Conservation (phyloP, 2,888 invertebrate genomes). For the Pseudococcus jackbeardsleyi region DNA sequence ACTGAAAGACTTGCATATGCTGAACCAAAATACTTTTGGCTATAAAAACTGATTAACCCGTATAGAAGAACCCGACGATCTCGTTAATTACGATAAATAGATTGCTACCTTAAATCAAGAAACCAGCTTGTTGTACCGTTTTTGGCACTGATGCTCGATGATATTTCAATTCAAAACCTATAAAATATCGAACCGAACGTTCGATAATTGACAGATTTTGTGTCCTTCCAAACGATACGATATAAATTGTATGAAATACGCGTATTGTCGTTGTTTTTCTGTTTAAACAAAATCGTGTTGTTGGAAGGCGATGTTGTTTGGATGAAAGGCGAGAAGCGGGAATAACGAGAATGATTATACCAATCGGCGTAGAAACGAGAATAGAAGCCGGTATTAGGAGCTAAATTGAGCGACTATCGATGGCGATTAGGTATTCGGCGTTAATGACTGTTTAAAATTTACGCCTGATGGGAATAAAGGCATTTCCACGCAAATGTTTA, state of each 20-base stretch:
- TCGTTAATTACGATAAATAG: not conserved
- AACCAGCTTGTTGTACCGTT: not conserved
- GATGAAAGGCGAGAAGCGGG: not conserved
- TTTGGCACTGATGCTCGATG: not conserved
- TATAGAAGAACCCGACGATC: not conserved
- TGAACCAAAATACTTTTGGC: not conserved
- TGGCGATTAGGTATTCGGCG: slow-evolving; percentile 42
- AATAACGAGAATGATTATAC: not conserved
- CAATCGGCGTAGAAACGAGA: not conserved
- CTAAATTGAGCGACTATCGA: slow-evolving; percentile 40
- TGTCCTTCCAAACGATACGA: not conserved
- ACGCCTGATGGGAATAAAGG: slow-evolving; percentile 38
- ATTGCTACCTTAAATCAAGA: not conserved
- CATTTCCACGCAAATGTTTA: slow-evolving; percentile 32
- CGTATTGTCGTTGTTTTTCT: not conserved
- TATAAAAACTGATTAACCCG: not conserved
- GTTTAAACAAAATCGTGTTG: not conserved
- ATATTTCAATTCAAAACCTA: not conserved
- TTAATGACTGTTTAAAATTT: slow-evolving; percentile 52
- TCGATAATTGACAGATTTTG: not conserved
- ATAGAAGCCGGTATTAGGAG: not conserved
- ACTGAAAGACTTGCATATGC: not conserved
- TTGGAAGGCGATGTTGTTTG: not conserved
- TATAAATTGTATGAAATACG: slow-evolving; percentile 11
- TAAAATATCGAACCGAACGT: not conserved